Base-by-base conservation (phyloP, 2,888 invertebrate species). In the Eretmocerus hayati region DNA sequence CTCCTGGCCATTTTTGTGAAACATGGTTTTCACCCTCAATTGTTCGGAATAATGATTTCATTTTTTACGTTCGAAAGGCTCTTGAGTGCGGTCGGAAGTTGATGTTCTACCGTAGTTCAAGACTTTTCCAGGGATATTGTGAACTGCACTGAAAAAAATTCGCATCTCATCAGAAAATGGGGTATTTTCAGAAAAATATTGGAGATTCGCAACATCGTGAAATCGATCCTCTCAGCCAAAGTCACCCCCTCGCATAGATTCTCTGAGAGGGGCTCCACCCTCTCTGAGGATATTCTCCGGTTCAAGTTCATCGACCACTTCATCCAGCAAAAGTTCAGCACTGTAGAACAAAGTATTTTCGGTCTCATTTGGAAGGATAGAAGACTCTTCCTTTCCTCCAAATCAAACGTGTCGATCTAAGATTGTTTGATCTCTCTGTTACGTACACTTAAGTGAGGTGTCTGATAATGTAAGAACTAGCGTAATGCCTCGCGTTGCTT, bases 1-100 rank as follows among this genome's bases (percentile, higher is more conserved):
- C 22, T 49, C 45, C 6, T 30, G 21, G 8, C 51, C 51, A 45
- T 48, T 48, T 20, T 53, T 45, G 36, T 43, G 52, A 45, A 33
- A 52, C 35, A 54, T 46, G 11, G 48, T 52, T 33, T n/a, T n/a
- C n/a, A n/a, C n/a, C n/a, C n/a, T n/a, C n/a, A n/a, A n/a, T n/a
- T n/a, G n/a, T n/a, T n/a, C n/a, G n/a, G n/a, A n/a, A n/a, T n/a
- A n/a, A n/a, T n/a, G n/a, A n/a, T n/a, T n/a, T n/a, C n/a, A n/a
- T 31, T 22, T 37, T 36, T 46, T 52, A 18, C 15, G 5, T 33
- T 5, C n/a, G 5, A 8, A 8, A 38, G 6, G 9, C 16, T 19
- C 39, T 8, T 21, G 6, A 9, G 22, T 9, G 26, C 26, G 8
- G 11, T 33, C 33, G 33, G 9, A 5, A 33, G 8, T 26, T 26